Evolutionary conservation across 53 echinoderm and acorn worm genomes (phyloP), one percentile per base, ranked within the genome.

Genomic region (Holothuria scabra): DNA sequence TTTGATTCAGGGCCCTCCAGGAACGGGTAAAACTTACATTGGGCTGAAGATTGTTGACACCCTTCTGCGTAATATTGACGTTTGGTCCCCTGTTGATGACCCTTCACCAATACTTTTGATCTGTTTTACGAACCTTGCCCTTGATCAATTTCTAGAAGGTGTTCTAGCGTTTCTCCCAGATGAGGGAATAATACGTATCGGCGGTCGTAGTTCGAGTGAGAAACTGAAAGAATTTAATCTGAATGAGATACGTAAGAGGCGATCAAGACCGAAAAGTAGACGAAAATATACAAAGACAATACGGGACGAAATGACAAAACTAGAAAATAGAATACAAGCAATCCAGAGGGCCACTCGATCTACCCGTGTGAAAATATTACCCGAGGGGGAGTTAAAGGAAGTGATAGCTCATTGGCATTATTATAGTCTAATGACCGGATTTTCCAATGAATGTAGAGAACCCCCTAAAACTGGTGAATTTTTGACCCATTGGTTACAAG

Each of bases 91-190:
- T 5, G 31, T 0, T 6, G 32, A 81, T 41, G 56, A 85, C 71
- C 19, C 61, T 23, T 28, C 81, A 21, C 97, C 97, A 13, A 88
- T 97, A 24, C 79, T 97, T 16, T 38, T 97, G 30, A 92, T 97
- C 13, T 97, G 94, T 44, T 92, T 65, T 55, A 97, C 97, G 20
- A 97, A 94, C 46, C 97, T 94, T 65, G 97, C 97, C 0, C 85
- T 97, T 12, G 97, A 97, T 68, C 97, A 97, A 68, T 97, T 97
- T 71, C 84, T 97, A 12, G 94, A 94, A 68, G 97, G 97, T 19
- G 87, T 94, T 28, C 30, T 85, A 18, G 30, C 84, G 59, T 97
- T 97, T 48, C 84, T 82, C 12, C 84, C 64, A 18, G 58, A 80
- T 23, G 70, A 80, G 48, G 89, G 91, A 21, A 78, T 97, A 46